phyloP scores from a whole-genome alignment of 2,113 vertebrate species.

The Mobula hypostoma region DNA sequence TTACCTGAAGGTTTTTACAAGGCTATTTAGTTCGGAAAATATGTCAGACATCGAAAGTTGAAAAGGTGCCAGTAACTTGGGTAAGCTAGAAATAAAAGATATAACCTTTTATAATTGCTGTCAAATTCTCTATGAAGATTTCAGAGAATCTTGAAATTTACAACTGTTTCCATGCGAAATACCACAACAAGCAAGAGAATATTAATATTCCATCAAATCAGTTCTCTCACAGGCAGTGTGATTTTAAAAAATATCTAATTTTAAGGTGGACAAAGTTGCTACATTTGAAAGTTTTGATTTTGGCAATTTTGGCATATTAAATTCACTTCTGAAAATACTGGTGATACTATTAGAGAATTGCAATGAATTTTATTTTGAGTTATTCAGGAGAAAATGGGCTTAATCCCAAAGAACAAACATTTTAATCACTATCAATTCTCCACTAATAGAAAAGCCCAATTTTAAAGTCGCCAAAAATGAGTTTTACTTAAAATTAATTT shows the following conservation, averaged over 20 bases:
- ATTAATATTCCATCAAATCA: background rate
- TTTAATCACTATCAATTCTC: background rate
- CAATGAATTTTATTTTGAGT: background rate
- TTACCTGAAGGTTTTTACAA: constrained; percentile 86
- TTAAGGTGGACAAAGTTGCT: background rate
- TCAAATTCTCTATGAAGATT: background rate
- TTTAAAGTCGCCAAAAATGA: background rate
- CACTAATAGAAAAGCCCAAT: background rate
- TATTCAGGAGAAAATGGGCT: background rate
- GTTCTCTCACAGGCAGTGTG: background rate
- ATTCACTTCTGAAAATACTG: background rate
- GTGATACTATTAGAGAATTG: background rate
- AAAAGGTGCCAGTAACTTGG: constrained; percentile 68
- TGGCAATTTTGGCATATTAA: background rate
- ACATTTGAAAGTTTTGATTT: background rate
- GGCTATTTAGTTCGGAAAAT: constrained; percentile 70
- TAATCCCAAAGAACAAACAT: background rate
- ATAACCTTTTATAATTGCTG: background rate
- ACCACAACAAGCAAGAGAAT: background rate
- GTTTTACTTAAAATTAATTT: too few species aligned
- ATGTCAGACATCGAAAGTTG: constrained; percentile 68
- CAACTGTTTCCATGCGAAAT: background rate
- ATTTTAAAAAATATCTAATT: background rate
- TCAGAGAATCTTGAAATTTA: background rate
- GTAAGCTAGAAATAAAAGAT: constrained; percentile 62